These are phyloP conservation scores for Hyles lineata DNA, from an alignment of 2,888 invertebrate species.

Conservation along the genomic window DNA sequence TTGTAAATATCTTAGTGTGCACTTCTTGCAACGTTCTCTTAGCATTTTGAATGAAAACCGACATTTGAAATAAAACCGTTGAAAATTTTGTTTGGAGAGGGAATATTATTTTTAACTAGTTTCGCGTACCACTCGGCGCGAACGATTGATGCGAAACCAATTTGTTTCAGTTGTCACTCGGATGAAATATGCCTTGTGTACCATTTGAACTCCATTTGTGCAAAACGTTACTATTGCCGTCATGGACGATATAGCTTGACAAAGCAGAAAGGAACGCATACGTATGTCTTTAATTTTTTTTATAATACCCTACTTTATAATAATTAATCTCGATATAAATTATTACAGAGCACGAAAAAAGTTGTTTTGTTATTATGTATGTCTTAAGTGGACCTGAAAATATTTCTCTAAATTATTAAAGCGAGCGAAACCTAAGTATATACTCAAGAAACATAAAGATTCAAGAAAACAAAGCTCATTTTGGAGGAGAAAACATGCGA, in stretches of 20 bases:
- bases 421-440: not conserved
- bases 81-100: not conserved
- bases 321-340: not conserved
- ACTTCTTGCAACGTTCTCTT: not conserved
- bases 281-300: not conserved
- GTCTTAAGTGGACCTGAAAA: not conserved
- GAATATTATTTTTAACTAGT: constrained; percentile 16
- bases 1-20: not conserved
- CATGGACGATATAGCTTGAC: not conserved
- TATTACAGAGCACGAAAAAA: too few relatives aligned
- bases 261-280: not conserved
- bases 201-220: constrained; percentile 17
- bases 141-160: constrained; percentile 15
- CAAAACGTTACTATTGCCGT: not conserved
- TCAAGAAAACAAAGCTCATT: constrained; percentile 16
- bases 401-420: not conserved
- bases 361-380: too few relatives aligned
- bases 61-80: not conserved
- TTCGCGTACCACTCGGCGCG: constrained; percentile 3
- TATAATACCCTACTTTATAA: not conserved
- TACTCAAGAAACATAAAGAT: not conserved
- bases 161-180: constrained; percentile 18
- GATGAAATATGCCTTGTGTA: constrained; percentile 12
- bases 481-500: not conserved
- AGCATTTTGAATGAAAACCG: too few relatives aligned